Conservation (phyloP, 2,797 vertebrate species). For the Chaetophractus vellerosus region DNA sequence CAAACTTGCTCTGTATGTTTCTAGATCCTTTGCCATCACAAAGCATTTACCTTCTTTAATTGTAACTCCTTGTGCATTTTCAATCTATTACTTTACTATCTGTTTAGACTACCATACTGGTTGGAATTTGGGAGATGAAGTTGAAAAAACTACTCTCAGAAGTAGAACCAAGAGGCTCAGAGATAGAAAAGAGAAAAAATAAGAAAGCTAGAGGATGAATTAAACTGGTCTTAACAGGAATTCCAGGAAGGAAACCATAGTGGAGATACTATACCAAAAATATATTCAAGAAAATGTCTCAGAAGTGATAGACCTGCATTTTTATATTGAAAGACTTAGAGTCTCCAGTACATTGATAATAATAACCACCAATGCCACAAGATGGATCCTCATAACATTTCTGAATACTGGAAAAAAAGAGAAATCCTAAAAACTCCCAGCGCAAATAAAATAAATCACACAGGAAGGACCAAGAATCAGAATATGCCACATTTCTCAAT, state of each 20-base stretch:
- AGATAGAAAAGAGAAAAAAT: not conserved
- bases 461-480: not conserved
- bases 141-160: not conserved
- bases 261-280: slow-evolving; percentile 13
- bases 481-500: slow-evolving; percentile 25
- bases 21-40: not conserved
- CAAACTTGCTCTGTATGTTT: not conserved
- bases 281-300: not conserved
- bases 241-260: slow-evolving; percentile 19
- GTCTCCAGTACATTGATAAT: not conserved
- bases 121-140: not conserved
- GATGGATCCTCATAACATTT: not conserved
- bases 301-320: not conserved
- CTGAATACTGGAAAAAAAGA: not conserved
- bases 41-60: not conserved
- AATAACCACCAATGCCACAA: not conserved
- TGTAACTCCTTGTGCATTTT: slow-evolving; percentile 23
- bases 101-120: not conserved
- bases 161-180: not conserved
- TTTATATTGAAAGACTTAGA: not conserved
- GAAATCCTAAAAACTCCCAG: not conserved
- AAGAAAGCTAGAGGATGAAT: not conserved
- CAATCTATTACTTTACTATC: not conserved
- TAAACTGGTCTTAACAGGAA: not conserved
- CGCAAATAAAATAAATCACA: slow-evolving; percentile 7